Conservation (phyloP, 2,888 invertebrate genomes). For the Mesoligia furuncula region DNA sequence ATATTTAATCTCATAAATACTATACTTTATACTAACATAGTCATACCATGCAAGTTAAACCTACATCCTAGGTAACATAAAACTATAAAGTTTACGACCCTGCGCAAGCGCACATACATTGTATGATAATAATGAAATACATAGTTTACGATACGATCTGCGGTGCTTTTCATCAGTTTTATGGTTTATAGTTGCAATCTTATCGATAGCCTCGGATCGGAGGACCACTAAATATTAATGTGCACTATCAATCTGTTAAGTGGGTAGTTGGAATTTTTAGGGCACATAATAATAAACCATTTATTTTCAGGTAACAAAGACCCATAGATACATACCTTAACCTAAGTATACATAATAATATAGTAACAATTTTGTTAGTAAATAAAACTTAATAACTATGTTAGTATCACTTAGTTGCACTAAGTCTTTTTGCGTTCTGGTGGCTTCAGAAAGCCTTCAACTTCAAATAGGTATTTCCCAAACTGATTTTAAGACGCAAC, state of each 20-base stretch:
- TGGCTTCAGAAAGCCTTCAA: background rate
- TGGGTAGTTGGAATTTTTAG: conserved; percentile 25
- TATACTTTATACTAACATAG: background rate
- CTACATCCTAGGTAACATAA: conserved; percentile 22
- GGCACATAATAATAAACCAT: too few species aligned
- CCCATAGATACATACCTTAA: too few species aligned
- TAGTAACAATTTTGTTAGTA: too few species aligned
- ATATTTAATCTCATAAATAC: conserved; percentile 5
- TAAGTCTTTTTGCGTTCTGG: too few species aligned
- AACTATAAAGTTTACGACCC: conserved; percentile 27
- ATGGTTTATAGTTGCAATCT: conserved; percentile 53
- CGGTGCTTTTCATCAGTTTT: conserved; percentile 63
- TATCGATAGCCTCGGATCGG: conserved; percentile 28
- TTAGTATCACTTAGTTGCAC: too few species aligned
- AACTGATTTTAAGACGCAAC: conserved; percentile 34
- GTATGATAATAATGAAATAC: conserved; percentile 65
- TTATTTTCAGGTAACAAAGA: too few species aligned
- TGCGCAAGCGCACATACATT: conserved; percentile 64
- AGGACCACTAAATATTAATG: conserved; percentile 44
- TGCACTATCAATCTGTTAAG: conserved; percentile 7
- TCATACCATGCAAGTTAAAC: background rate
- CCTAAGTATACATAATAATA: too few species aligned
- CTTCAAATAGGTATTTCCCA: background rate
- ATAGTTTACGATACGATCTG: conserved; percentile 57
- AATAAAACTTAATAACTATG: too few species aligned